Evolutionary conservation across 2,797 vertebrate species (phyloP).

Genomic region (Myiotriccus ornatus): DNA sequence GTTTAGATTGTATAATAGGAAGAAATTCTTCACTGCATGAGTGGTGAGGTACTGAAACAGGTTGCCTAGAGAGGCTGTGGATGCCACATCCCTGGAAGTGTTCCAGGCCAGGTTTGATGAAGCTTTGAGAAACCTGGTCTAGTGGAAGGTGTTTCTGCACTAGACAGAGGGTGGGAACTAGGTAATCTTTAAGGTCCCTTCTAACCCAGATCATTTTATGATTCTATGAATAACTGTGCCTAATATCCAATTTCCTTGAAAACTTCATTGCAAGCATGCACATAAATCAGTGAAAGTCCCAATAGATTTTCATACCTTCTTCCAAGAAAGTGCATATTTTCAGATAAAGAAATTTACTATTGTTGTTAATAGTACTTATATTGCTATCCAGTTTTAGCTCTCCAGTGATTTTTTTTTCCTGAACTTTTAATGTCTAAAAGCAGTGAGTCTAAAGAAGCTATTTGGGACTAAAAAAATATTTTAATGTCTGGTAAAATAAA

Average conservation of each 20-base stretch:
- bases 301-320: not conserved
- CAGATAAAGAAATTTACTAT: not conserved
- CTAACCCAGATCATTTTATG: not conserved
- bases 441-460: not conserved
- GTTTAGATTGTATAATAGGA: not conserved
- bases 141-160: not conserved
- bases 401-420: not conserved
- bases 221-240: not conserved
- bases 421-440: not conserved
- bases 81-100: not conserved
- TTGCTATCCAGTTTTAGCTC: not conserved
- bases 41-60: not conserved
- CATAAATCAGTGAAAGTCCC: not conserved
- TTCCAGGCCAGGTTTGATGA: not conserved
- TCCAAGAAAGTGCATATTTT: not conserved
- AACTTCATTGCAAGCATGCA: not conserved
- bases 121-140: not conserved
- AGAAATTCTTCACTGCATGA: not conserved
- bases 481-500: not conserved
- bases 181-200: not conserved
- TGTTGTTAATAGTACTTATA: not conserved
- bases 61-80: not conserved
- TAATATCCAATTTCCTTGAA: not conserved
- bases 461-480: not conserved
- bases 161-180: not conserved